These are phyloP conservation scores for Chaetodon trifascialis DNA, from an alignment of 2,113 vertebrate genomes.

Conservation along the genomic window DNA sequence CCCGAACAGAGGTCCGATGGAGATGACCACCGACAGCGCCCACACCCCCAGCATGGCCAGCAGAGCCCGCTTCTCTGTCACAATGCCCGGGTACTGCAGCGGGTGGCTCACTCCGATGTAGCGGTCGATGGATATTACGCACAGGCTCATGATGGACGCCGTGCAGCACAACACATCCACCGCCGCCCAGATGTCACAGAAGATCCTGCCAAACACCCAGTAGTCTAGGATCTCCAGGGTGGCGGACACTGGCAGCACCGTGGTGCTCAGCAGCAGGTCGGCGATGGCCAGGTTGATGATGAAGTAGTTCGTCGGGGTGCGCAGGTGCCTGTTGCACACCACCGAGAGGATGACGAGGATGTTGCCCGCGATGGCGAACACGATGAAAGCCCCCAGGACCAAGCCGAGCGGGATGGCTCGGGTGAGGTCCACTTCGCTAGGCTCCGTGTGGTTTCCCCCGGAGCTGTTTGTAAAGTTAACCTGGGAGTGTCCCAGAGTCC, in stretches of 20 bases:
- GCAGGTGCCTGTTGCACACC: slow-evolving; percentile 95
- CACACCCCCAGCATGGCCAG: slow-evolving; percentile 93
- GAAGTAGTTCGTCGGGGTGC: slow-evolving; percentile 97
- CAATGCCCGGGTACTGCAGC: slow-evolving; percentile 93
- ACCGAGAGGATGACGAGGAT: slow-evolving; percentile 97
- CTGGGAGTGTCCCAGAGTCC: slow-evolving; percentile 50
- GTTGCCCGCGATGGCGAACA: slow-evolving; percentile 95
- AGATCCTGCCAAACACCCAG: slow-evolving; percentile 95
- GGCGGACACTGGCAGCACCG: slow-evolving; percentile 94
- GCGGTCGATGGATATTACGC: slow-evolving; percentile 97
- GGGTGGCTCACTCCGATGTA: slow-evolving; percentile 96
- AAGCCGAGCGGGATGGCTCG: slow-evolving; percentile 91
- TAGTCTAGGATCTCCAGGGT: slow-evolving; percentile 91
- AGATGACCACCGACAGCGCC: slow-evolving; percentile 94
- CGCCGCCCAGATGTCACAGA: slow-evolving; percentile 98
- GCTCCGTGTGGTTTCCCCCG: slow-evolving; percentile 80
- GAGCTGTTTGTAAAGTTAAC: slow-evolving; percentile 85
- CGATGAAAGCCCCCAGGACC: slow-evolving; percentile 94
- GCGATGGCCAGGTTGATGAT: slow-evolving; percentile 97
- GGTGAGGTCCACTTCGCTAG: slow-evolving; percentile 83
- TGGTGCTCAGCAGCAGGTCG: slow-evolving; percentile 94
- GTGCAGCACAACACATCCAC: slow-evolving; percentile 98
- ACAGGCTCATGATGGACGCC: slow-evolving; percentile 96
- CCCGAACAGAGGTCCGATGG: slow-evolving; percentile 95
- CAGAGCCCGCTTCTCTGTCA: slow-evolving; percentile 92